These are phyloP conservation scores for Herpetotheres cachinnans DNA, from an alignment of 2,113 vertebrate species.

Conservation along the genomic window DNA sequence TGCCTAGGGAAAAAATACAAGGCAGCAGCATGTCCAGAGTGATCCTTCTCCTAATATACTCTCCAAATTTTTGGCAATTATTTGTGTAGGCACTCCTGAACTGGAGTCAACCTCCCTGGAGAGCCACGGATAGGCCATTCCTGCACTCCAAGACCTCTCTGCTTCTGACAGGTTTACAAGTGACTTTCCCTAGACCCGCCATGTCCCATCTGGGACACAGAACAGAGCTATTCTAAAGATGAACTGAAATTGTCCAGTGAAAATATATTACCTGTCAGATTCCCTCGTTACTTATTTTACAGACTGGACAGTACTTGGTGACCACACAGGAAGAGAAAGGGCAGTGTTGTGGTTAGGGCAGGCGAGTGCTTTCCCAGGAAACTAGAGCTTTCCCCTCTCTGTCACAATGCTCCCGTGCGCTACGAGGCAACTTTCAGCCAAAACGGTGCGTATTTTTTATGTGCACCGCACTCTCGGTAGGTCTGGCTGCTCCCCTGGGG, in stretches of 20 bases:
- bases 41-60: not conserved
- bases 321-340: not conserved
- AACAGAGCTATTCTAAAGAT: not conserved
- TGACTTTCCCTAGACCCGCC: not conserved
- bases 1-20: not conserved
- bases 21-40: not conserved
- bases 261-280: not conserved
- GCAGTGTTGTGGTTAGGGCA: not conserved
- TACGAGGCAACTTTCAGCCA: not conserved
- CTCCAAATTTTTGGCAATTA: not conserved
- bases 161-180: not conserved
- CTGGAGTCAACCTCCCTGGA: not conserved
- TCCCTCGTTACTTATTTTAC: not conserved
- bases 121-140: not conserved
- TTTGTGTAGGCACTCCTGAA: not conserved
- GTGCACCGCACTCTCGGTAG: not conserved
- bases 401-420: not conserved
- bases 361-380: not conserved
- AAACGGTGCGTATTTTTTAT: fast-evolving
- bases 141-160: not conserved
- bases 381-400: not conserved
- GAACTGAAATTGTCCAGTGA: not conserved
- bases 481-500: conserved; percentile 20
- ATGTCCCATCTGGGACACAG: not conserved
- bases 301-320: not conserved